Evolutionary conservation across 2,888 invertebrate genomes (phyloP).

Genomic region (Sinopyrophorus schimmeli): DNA sequence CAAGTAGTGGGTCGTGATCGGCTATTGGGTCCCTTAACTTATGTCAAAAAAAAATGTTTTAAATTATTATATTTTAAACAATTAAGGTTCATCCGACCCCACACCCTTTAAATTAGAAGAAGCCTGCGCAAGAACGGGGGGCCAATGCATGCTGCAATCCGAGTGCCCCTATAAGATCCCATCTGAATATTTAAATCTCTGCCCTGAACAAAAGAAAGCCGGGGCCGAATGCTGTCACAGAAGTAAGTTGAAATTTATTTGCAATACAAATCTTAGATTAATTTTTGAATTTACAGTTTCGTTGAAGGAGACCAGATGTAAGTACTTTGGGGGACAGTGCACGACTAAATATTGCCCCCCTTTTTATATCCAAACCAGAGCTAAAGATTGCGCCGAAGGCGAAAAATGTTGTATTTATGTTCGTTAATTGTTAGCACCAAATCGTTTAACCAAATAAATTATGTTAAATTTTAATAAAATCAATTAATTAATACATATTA

Average conservation of each 20-base stretch:
- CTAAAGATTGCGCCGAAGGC: conserved; percentile 7
- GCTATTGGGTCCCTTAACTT: no score
- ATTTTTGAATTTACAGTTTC: conserved; percentile 23
- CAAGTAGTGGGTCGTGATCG: no score
- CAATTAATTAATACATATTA: no score
- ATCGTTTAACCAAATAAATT: no score
- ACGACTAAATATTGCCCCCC: background rate
- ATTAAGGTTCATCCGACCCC: no score
- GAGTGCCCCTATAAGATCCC: conserved; percentile 35
- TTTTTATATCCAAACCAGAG: background rate
- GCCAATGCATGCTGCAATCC: conserved; percentile 34
- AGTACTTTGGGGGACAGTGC: conserved; percentile 14
- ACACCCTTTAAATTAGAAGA: conserved; percentile 1
- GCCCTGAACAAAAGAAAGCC: conserved; percentile 34
- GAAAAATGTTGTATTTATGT: conserved; percentile 8
- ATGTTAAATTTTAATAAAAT: no score
- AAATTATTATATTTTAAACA: no score
- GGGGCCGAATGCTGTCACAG: conserved; percentile 41
- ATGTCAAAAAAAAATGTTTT: no score
- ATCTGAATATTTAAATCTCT: conserved; percentile 27
- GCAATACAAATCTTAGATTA: no score
- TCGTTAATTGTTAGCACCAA: no score
- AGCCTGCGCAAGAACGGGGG: conserved; percentile 17
- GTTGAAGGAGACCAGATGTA: conserved; percentile 11
- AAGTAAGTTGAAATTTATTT: conserved; percentile 38